Base-by-base conservation (phyloP, 2,797 vertebrate species). In the Notoglanidium macrostoma region DNA sequence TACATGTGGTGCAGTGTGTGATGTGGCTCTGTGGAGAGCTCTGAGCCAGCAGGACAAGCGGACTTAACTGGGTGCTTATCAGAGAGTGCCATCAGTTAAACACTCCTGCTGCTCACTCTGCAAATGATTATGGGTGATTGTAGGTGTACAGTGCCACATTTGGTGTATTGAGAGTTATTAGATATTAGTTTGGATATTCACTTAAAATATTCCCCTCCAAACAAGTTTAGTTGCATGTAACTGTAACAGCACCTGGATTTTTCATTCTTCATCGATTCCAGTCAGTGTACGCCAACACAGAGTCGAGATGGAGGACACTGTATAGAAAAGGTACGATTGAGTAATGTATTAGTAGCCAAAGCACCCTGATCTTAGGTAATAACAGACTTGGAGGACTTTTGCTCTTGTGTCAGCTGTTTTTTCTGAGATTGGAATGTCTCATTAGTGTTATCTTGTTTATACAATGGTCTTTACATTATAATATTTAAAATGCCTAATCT, bases 21-120 rank as follows among this genome's bases (percentile, higher is more conserved):
- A 87, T 83, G 81, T 87, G 81, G 83, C 79, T 86, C 77, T 90
- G 65, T 87, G 82, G 78, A 83, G 87, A 87, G 87, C 70, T 73
- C 72, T 78, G 65, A 85, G 82, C 29, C 86, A 86, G 77, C 86
- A 86, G 85, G 72, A 57, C 81, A 70, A 74, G 82, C 61, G 32
- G 72, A 74, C 63, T 89, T 88, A 86, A 85, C 85, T 85, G 55
- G 67, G 74, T 86, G 79, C 86, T 89, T 51, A 68, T 87, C 85
- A 88, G 68, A 85, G 85, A 51, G 78, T 35, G 70, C 80, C 85
- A 85, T 89, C 86, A 86, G 78, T 85, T 78, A 86, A 85, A 86
- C 21, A 85, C 87, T 85, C 46, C 73, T 74, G 85, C 77, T 68
- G 85, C 51, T 78, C 77, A 67, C 55, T 23, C 46, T 72, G 57